Evolutionary conservation across 1,140 invertebrate species (phyloP), one percentile per base, ranked within the genome.

Genomic region (Phenacoccus solenopsis): DNA sequence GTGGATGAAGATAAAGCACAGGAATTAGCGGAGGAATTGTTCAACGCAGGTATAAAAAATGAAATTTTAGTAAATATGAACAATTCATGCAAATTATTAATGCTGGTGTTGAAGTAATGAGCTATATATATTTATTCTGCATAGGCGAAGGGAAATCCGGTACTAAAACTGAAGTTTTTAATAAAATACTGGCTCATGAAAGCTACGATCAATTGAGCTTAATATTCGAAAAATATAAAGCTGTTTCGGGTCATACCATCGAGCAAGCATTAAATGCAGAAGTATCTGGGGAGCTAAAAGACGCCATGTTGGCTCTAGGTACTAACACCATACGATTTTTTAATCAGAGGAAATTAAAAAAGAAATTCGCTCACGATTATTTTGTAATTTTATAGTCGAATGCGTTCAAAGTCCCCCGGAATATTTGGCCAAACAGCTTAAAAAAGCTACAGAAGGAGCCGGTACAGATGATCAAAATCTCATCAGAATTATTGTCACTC

Each of bases 391-490:
- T n/a, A n/a, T n/a, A 49, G 38, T 49, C 25, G 88, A 87, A 78
- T 89, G 88, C 74, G 87, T 90, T 0, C 84, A 86, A 74, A 91
- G 94, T 76, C 88, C 90, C 76, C 85, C 90, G 7, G 83, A 85
- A 28, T 96, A 92, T 79, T 96, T 96, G 81, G 94, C 94, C 5
- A 87, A 93, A 75, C 85, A 87, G 68, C 81, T 97, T 3, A 86
- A 95, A 77, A 86, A 90, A 75, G 86, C 91, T 1, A 94, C 97
- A 90, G 87, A 87, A 71, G 90, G 90, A 32, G 78, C 89, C 61
- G 91, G 92, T 69, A 96, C 93, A 0, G 87, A 89, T 74, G 93
- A 96, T 76, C 83, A 85, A 1, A 88, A 89, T 69, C 81, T 96
- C 64, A 93, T 95, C 72, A 85, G 93, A 72, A 84, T 96, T 61